Evolutionary conservation across 2,888 invertebrate genomes (phyloP), one percentile per base, ranked within the genome.

Genomic region (Lasioglossum oenotherae): DNA sequence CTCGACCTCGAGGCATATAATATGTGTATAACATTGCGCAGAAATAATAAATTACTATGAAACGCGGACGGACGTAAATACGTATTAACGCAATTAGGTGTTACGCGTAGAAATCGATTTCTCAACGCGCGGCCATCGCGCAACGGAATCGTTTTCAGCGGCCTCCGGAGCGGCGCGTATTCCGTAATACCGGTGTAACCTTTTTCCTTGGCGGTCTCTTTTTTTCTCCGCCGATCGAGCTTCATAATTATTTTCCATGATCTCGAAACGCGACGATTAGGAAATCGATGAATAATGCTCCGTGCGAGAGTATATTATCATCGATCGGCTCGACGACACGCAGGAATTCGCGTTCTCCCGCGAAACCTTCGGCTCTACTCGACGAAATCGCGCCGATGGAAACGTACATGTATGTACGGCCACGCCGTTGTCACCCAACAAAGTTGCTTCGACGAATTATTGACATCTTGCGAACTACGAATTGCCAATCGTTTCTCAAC

Each of bases 41-140:
- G 91, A 91, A 89, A 90, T 90, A 91, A 90, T 91, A 90, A 91
- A 91, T 91, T 91, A 84, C 88, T 80, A 88, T 78, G 88, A 89
- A 88, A 88, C 88, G 87, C 76, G 90, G 76, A 86, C 86, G 82
- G 78, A 81, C 84, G 90, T 90, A 89, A 91, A 90, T 90, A 90
- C 87, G 89, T 89, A 90, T 90, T 89, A 87, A 79, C 82, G 85
- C 87, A 81, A 87, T 87, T 85, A 85, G 73, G 84, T 69, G 44
- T 87, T 77, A 69, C 81, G 73, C 81, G 78, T 57, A 64, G 71
- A 78, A 71, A 78, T 74, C 74, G 81, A 80, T 84, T 87, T 84
- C 81, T 82, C 84, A 80, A 87, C 81, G 49, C 44, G 73, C 84
- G 57, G 77, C 60, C 53, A 41, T 67, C 78, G 74, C 60, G 27